Evolutionary conservation across 1,140 invertebrate genomes (phyloP).

Genomic region (Scaptomyza pallida): DNA sequence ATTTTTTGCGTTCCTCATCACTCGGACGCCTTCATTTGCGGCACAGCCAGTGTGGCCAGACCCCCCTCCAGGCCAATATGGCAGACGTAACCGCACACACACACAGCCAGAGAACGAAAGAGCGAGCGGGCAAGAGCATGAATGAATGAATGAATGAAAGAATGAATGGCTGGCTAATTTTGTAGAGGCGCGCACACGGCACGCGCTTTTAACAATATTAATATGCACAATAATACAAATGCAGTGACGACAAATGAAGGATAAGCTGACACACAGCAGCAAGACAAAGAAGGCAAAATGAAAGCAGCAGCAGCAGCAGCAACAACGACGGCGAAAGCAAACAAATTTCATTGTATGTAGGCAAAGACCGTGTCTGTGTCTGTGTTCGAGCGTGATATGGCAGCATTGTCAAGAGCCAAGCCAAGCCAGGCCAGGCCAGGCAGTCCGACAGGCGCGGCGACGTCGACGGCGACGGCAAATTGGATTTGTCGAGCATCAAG

Average conservation of each 20-base stretch:
- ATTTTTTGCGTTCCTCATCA: background rate
- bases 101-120: too few relatives aligned
- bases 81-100: conserved; percentile 34
- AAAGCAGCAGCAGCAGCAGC: conserved; percentile 43
- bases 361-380: background rate
- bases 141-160: conserved; percentile 69
- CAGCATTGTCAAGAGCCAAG: conserved; percentile 3
- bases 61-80: background rate
- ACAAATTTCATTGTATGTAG: conserved; percentile 64
- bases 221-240: conserved; percentile 78
- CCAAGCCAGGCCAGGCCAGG: conserved; percentile 3
- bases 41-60: background rate
- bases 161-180: conserved; percentile 80
- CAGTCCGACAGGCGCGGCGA: conserved; percentile 6
- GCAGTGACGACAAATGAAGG: conserved; percentile 51
- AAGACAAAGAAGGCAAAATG: conserved; percentile 28
- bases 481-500: conserved; percentile 45
- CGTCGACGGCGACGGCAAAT: conserved; percentile 43
- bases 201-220: conserved; percentile 78
- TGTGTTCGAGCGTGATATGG: conserved; percentile 39
- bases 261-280: conserved; percentile 38
- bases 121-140: conserved; percentile 36
- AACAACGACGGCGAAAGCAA: conserved; percentile 11
- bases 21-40: background rate
- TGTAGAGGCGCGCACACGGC: conserved; percentile 56